A percentile compares a stretch with the other conserved stretches of the same genome.
These are phyloP conservation scores for Mormyrus proboscirostris DNA, from an alignment of 2,797 vertebrate species.

Conservation along the genomic window DNA sequence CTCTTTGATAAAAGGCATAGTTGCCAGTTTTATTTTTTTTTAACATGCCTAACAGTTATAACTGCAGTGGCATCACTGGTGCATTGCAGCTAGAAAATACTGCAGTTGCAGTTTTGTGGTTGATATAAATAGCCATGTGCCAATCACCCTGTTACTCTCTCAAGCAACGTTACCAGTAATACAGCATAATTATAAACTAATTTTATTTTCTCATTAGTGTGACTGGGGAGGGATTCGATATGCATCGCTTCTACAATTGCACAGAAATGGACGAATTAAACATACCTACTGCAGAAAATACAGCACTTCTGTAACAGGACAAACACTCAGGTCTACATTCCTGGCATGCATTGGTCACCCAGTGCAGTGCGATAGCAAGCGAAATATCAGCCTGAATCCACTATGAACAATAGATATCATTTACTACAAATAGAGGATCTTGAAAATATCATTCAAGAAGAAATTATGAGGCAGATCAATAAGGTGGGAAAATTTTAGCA, in stretches of 20 bases:
- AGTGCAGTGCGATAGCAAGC: background rate
- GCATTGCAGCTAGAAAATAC: slow-evolving; percentile 9
- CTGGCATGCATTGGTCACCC: background rate
- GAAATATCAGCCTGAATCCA: background rate
- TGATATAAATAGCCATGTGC: background rate
- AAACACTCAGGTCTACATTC: background rate
- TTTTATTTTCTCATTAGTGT: slow-evolving; percentile 4
- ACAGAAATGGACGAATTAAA: background rate
- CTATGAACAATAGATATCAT: background rate
- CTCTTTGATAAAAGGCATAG: background rate
- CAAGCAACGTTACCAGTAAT: background rate
- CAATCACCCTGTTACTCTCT: background rate
- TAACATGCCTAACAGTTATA: background rate
- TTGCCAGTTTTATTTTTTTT: background rate
- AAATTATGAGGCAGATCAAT: background rate
- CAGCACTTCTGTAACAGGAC: background rate
- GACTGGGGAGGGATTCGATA: background rate
- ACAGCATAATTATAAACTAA: background rate
- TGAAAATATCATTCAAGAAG: background rate
- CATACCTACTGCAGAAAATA: background rate
- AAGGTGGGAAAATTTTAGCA: background rate
- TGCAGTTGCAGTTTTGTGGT: background rate
- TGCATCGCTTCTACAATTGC: background rate
- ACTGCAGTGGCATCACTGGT: slow-evolving; percentile 1
- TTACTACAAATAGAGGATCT: background rate